Conservation (phyloP, 37 sponge, comb jelly and placozoan genomes). For the Oopsacas minuta region DNA sequence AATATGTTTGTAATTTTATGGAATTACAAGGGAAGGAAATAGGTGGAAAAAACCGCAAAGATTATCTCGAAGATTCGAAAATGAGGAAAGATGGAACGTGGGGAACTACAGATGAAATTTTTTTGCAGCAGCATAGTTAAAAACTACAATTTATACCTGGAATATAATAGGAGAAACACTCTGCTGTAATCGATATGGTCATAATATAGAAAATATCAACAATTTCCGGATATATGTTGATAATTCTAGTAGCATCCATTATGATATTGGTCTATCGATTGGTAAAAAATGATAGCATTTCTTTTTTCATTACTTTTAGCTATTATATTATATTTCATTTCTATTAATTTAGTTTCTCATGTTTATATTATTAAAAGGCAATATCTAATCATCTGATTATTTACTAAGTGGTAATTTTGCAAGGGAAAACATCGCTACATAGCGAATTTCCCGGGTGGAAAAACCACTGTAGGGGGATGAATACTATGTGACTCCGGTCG, state of each 20-base stretch:
- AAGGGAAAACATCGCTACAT: not conserved
- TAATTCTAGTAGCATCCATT: not conserved
- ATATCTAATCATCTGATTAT: no score
- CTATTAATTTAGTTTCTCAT: not conserved
- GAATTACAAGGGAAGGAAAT: no score
- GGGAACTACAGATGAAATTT: constrained; percentile 23
- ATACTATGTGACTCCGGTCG: no score
- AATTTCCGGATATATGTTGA: not conserved
- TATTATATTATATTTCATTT: not conserved
- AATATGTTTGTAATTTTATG: not conserved
- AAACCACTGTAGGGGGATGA: no score
- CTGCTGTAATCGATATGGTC: not conserved
- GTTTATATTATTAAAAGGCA: not conserved
- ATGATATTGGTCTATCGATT: not conserved
- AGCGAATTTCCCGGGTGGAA: not conserved
- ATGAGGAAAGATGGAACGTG: no score
- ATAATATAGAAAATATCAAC: no score
- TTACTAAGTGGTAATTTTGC: not conserved
- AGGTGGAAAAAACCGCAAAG: not conserved
- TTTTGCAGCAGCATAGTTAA: not conserved
- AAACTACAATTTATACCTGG: not conserved
- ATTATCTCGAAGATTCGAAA: not conserved
- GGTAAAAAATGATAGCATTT: not conserved
- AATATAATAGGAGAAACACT: not conserved
- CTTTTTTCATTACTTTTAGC: no score